Base-by-base conservation (phyloP, 2,888 invertebrate genomes). In the Cacoxenus indagator region DNA sequence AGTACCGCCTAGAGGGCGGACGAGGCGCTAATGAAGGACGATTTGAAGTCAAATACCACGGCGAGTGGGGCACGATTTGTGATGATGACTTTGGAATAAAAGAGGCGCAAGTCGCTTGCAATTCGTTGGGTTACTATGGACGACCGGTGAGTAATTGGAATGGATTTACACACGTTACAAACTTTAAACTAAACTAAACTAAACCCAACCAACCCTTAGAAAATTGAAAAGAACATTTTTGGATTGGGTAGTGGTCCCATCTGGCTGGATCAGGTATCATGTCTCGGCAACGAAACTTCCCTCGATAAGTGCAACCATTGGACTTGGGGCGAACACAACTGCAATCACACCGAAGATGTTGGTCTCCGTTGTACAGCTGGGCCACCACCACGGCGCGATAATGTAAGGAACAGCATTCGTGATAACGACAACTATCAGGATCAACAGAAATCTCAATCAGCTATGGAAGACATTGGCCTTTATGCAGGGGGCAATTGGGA, bases 51-150 rank as follows among this genome's bases (percentile, higher is more conserved):
- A 90, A 90, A 70, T 90, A 92, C 74, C 90, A 91, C 72, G 92
- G 92, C 1, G 89, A 92, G 19, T 94, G 94, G 93, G 95, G 95
- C 11, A 93, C 93, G 0, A 89, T 95, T 14, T 95, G 95, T 84
- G 94, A 94, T 78, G 94, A 95, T 81, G 92, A 93, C 77, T 94
- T 94, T 81, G 91, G 91, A 61, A 88, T 90, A 19, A 89, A 89
- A 55, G 91, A 93, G 26, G 94, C 94, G 0, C 89, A 90, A 75
- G 92, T 92, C 0, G 89, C 91, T 22, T 93, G 93, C 76, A 89
- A 89, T 68, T 88, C 89, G 1, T 80, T 92, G 67, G 92, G 92
- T 4, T 91, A 87, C 73, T 88, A 87, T 57, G 92, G 92, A 4
- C 77, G 78, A 22, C 89, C 90, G 14, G 84, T 87, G 75, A 76